These are phyloP conservation scores for Megalops cyprinoides DNA, from an alignment of 2,797 vertebrate species.

Conservation along the genomic window DNA sequence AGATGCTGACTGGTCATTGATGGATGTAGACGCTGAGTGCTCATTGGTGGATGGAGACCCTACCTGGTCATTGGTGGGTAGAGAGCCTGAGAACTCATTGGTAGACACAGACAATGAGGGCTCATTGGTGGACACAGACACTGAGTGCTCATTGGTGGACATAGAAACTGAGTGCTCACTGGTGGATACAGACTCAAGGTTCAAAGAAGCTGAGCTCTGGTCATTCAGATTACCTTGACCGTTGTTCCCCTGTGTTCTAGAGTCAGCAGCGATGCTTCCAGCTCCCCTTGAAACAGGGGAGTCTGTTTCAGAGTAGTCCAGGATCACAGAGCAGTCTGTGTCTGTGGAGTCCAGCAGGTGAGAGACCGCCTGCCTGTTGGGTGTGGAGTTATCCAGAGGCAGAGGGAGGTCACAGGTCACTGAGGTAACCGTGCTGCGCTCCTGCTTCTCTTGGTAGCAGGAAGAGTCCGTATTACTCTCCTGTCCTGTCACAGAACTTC, in stretches of 20 bases:
- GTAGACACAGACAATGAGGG: constrained; percentile 33
- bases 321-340: constrained; percentile 70
- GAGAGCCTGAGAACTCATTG: constrained; percentile 40
- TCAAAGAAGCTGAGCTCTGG: constrained; percentile 49
- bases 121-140: constrained; percentile 35
- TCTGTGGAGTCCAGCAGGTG: constrained; percentile 57
- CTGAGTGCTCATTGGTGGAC: constrained; percentile 39
- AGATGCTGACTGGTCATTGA: constrained; percentile 28
- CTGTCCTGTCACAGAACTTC: neutral
- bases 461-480: constrained; percentile 10
- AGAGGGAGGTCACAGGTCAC: constrained; percentile 42
- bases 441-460: constrained; percentile 29
- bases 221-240: neutral
- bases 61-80: constrained; percentile 44
- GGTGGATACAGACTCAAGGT: constrained; percentile 37
- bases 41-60: constrained; percentile 48
- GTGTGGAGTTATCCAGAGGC: constrained; percentile 56
- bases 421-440: constrained; percentile 41
- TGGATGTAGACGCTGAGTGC: neutral
- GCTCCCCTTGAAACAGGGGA: constrained; percentile 36
- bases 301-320: constrained; percentile 70
- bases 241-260: constrained; percentile 14
- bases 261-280: constrained; percentile 23
- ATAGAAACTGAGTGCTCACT: constrained; percentile 37
- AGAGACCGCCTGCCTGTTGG: constrained; percentile 48